Percentiles rank a stretch among this genome's conserved stretches.
phyloP scores from a whole-genome alignment of 2,113 vertebrate genomes.

The Scalopus aquaticus region DNA sequence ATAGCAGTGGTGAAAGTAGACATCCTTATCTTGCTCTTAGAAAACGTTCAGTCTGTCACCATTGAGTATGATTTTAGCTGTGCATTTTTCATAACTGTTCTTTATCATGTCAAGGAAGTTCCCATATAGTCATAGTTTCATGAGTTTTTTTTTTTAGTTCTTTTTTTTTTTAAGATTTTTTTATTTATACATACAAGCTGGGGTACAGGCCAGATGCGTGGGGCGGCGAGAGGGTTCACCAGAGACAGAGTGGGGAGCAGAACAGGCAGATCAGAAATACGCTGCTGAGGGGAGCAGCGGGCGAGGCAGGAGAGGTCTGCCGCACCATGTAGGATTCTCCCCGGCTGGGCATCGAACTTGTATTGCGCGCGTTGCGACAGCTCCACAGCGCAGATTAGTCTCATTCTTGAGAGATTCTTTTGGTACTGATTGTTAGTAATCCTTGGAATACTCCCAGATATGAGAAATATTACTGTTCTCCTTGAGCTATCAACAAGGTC shows the following conservation, averaged over 20 bases:
- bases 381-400: too few species aligned
- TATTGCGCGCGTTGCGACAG: too few species aligned
- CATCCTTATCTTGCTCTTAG: background rate
- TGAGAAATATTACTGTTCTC: background rate
- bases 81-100: background rate
- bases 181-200: too few species aligned
- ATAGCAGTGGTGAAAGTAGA: background rate
- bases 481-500: background rate
- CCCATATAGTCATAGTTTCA: background rate
- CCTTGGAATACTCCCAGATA: constrained; percentile 3
- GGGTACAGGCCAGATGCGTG: too few species aligned
- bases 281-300: too few species aligned
- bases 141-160: background rate
- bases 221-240: too few species aligned
- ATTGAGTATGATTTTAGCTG: background rate
- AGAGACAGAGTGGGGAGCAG: too few species aligned
- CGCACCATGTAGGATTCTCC: too few species aligned
- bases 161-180: too few species aligned
- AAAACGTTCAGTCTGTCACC: background rate
- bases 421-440: constrained; percentile 21
- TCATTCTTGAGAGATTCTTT: background rate
- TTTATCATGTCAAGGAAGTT: background rate
- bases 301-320: too few species aligned
- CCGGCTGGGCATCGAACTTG: too few species aligned
- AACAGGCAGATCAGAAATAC: too few species aligned